phyloP scores from a whole-genome alignment of 1,140 invertebrate species.

The Rhizoglyphus robini region DNA sequence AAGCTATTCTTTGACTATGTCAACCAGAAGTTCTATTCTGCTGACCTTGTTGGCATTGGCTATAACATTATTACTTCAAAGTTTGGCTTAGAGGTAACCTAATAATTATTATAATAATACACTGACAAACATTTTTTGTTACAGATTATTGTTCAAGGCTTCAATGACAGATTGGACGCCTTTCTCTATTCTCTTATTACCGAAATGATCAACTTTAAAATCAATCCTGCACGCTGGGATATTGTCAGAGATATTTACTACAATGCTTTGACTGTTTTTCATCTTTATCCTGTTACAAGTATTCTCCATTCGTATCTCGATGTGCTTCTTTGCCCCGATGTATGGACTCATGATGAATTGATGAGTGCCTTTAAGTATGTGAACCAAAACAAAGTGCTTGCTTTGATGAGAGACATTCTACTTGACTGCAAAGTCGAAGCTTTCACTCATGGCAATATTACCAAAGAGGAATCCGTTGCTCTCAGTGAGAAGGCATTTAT shows the following conservation, averaged over 20 bases:
- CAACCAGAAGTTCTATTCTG: conserved; percentile 5
- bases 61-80: background rate
- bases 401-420: background rate
- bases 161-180: background rate
- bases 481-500: background rate
- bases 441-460: background rate
- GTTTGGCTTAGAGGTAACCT: background rate
- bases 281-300: background rate
- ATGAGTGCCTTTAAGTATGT: background rate
- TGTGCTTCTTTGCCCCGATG: background rate
- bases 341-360: background rate
- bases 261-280: background rate
- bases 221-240: background rate
- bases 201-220: background rate
- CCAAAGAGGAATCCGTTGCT: background rate
- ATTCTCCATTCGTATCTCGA: background rate
- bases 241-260: background rate
- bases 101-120: background rate
- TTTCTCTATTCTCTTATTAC: background rate
- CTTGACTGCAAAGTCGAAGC: background rate
- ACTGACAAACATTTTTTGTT: background rate
- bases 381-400: background rate
- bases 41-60: background rate
- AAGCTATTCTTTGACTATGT: conserved; percentile 6
- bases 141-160: background rate